phyloP scores from a whole-genome alignment of 2,888 invertebrate species.

The Pocota personata region DNA sequence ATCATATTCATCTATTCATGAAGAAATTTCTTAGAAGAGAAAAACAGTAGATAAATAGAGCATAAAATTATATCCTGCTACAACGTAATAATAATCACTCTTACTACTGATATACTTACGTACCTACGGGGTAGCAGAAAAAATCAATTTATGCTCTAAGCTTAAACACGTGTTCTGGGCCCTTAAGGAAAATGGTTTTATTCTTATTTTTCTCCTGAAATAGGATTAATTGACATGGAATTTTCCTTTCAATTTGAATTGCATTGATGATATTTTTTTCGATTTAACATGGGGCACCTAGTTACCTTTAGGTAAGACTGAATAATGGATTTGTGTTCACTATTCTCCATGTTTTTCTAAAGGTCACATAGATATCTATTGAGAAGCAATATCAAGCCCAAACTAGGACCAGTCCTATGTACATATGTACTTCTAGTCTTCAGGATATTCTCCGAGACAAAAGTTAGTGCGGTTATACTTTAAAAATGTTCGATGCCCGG shows the following conservation, averaged over 20 bases:
- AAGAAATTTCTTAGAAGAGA: background rate
- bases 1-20: background rate
- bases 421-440: too few relatives aligned
- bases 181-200: background rate
- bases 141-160: background rate
- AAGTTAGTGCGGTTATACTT: too few relatives aligned
- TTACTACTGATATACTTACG: background rate
- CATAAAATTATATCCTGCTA: background rate
- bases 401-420: too few relatives aligned
- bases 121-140: background rate
- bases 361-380: too few relatives aligned
- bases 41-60: background rate
- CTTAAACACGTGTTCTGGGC: background rate
- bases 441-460: too few relatives aligned
- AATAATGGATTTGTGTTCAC: too few relatives aligned
- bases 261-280: background rate
- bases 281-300: background rate
- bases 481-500: too few relatives aligned
- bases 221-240: background rate
- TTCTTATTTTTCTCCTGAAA: background rate
- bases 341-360: too few relatives aligned
- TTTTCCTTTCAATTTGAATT: background rate
- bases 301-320: too few relatives aligned
- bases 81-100: background rate
- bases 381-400: too few relatives aligned